Conservation (phyloP, 2,888 invertebrate species). For the Melipona bicolor region DNA sequence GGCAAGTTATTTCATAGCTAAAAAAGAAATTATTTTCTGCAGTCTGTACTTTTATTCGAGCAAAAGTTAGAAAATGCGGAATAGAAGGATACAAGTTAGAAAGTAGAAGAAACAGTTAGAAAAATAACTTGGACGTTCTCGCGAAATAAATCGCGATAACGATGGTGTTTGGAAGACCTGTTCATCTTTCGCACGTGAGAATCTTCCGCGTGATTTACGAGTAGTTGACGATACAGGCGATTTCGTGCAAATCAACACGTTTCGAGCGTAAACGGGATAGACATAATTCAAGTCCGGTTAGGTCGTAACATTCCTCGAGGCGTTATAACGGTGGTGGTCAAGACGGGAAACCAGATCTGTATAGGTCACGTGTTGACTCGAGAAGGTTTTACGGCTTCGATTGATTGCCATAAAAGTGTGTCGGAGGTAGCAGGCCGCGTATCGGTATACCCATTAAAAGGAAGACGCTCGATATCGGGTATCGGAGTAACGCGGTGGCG, state of each 20-base stretch:
- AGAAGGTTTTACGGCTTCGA: constrained; percentile 64
- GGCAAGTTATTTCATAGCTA: neutral
- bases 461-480: constrained; percentile 58
- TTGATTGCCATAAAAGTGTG: constrained; percentile 64
- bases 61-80: too few species aligned
- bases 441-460: constrained; percentile 66
- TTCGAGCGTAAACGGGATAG: neutral
- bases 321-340: constrained; percentile 41
- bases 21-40: too few species aligned
- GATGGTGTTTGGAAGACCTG: neutral
- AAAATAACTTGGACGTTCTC: neutral
- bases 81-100: too few species aligned
- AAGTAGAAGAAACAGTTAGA: too few species aligned
- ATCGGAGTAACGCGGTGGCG: constrained; percentile 52
- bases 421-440: constrained; percentile 42
- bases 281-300: neutral
- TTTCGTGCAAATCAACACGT: neutral
- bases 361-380: constrained; percentile 41
- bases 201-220: neutral
- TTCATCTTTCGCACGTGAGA: neutral
- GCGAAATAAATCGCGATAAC: neutral
- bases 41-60: too few species aligned
- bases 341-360: constrained; percentile 42
- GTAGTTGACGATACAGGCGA: too few species aligned
- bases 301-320: constrained; percentile 32